These are phyloP conservation scores for Petrocephalus schoutedeni DNA, from an alignment of 2,797 vertebrate species.

Conservation along the genomic window DNA sequence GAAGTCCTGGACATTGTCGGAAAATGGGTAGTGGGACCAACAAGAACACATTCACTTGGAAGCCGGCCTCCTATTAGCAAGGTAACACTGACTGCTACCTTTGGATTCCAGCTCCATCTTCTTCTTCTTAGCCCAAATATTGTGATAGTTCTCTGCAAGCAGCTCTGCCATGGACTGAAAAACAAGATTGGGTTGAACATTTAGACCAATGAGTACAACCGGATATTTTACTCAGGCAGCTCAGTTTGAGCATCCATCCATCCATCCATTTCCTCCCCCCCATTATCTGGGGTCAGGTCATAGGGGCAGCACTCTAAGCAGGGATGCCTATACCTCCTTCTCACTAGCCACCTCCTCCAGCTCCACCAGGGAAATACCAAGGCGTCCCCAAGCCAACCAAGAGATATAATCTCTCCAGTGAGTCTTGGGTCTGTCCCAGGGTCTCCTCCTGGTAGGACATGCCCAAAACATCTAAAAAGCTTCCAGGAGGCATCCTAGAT, in stretches of 20 bases:
- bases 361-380: neutral
- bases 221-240: neutral
- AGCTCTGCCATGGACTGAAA: slow-evolving; percentile 89
- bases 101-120: slow-evolving; percentile 88
- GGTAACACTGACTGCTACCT: slow-evolving; percentile 61
- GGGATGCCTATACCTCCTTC: neutral
- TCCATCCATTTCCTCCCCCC: neutral
- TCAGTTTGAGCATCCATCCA: neutral
- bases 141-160: slow-evolving; percentile 94
- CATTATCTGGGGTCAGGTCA: neutral
- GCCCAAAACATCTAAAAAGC: neutral
- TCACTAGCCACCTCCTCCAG: neutral
- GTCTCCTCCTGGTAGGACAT: neutral
- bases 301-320: neutral
- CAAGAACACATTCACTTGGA: neutral
- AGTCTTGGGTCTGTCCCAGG: neutral
- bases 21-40: neutral
- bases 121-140: slow-evolving; percentile 93
- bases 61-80: neutral
- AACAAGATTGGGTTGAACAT: slow-evolving; percentile 4
- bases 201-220: neutral
- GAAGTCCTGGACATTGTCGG: neutral
- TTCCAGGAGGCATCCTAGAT: neutral
- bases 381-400: too few relatives aligned
- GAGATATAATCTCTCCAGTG: neutral